Conservation (phyloP, 2,113 vertebrate species). For the Cheilinus undulatus region DNA sequence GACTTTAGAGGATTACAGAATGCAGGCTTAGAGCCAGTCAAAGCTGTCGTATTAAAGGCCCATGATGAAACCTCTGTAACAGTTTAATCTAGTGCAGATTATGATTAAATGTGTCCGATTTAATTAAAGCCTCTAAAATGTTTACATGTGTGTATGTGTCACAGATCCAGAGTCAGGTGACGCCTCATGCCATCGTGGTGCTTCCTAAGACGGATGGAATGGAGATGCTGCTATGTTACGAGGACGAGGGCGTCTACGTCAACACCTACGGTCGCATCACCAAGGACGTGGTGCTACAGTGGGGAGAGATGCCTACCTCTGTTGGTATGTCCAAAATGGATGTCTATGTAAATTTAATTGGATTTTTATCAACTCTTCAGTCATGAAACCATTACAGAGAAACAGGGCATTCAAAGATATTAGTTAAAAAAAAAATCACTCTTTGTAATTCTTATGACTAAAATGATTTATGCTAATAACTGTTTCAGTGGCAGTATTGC, state of each 20-base stretch:
- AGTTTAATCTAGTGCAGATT: conserved; percentile 37
- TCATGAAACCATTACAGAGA: not conserved
- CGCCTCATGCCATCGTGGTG: conserved; percentile 96
- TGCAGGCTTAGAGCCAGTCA: not conserved
- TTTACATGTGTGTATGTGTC: conserved; percentile 16
- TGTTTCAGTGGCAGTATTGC: not conserved
- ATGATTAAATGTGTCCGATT: conserved; percentile 22
- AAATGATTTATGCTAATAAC: not conserved
- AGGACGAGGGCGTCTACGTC: conserved; percentile 97
- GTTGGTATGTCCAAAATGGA: conserved; percentile 87
- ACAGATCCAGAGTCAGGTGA: conserved; percentile 96
- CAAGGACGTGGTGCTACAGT: conserved; percentile 98
- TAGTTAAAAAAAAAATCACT: not conserved
- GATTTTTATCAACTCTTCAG: conserved; percentile 1
- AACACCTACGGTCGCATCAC: conserved; percentile 99
- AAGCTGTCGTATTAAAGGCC: conserved; percentile 20
- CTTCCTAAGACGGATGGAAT: conserved; percentile 98
- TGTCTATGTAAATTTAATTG: not conserved
- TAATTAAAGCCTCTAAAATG: conserved; percentile 28
- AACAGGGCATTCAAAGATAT: not conserved
- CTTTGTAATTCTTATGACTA: not conserved
- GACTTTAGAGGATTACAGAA: conserved; percentile 32
- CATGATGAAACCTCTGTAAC: conserved; percentile 9
- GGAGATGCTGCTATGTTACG: conserved; percentile 99
- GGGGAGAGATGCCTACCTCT: conserved; percentile 99